These are phyloP conservation scores for Rhea pennata DNA, from an alignment of 2,113 vertebrate species.

Conservation along the genomic window DNA sequence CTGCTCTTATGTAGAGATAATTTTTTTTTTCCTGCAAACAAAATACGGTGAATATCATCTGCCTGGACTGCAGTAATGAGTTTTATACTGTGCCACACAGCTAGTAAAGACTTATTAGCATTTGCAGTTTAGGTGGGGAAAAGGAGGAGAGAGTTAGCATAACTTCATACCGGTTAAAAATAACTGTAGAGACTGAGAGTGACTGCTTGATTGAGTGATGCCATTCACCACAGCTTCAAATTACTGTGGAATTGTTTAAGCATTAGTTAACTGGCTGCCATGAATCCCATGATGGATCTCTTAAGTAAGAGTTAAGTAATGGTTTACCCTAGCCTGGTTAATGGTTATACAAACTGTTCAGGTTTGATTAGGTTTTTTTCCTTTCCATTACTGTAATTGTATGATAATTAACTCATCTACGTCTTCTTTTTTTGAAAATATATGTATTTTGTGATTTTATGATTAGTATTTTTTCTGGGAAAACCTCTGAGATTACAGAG, in stretches of 20 bases:
- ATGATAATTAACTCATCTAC: slow-evolving; percentile 71
- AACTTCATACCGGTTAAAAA: slow-evolving; percentile 69
- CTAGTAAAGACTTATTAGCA: background rate
- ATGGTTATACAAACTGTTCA: slow-evolving; percentile 75
- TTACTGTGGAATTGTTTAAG: slow-evolving; percentile 73
- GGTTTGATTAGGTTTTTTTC: slow-evolving; percentile 75
- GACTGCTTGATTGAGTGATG: slow-evolving; percentile 57
- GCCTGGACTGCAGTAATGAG: background rate
- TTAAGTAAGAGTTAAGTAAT: slow-evolving; percentile 76
- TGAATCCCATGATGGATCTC: slow-evolving; percentile 70
- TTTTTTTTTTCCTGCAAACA: background rate
- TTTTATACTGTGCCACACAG: background rate
- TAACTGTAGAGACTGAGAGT: slow-evolving; percentile 66
- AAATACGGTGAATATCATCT: background rate
- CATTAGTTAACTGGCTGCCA: slow-evolving; percentile 72
- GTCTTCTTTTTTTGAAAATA: slow-evolving; percentile 41
- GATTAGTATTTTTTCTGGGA: slow-evolving; percentile 15
- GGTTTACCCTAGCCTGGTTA: slow-evolving; percentile 76
- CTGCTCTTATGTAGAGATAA: background rate
- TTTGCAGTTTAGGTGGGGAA: slow-evolving; percentile 14
- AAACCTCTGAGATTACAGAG: slow-evolving; percentile 12
- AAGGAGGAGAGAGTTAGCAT: slow-evolving; percentile 22
- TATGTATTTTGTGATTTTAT: slow-evolving; percentile 33
- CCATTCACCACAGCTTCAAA: slow-evolving; percentile 68
- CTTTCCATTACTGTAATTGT: slow-evolving; percentile 70